Percentiles rank a stretch among this genome's conserved stretches.
Evolutionary conservation across 2,888 invertebrate genomes (phyloP).

Genomic region (Eilema depressum): DNA sequence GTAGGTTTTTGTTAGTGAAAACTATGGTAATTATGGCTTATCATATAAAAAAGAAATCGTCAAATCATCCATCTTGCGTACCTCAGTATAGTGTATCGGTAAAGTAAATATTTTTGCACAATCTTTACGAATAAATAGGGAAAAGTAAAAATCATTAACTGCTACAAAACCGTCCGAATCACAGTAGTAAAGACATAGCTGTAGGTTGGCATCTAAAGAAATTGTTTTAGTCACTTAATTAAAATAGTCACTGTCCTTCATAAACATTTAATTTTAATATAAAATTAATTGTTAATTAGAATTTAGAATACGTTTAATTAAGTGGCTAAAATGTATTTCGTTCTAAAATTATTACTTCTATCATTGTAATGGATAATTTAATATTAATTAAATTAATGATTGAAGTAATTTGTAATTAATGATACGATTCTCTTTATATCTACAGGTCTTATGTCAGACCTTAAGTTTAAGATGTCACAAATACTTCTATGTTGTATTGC

Average conservation of each 20-base stretch:
- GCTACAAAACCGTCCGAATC: constrained; percentile 60
- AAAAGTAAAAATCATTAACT: constrained; percentile 41
- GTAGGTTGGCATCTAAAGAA: constrained; percentile 34
- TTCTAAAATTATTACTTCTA: constrained; percentile 57
- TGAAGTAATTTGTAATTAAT: constrained; percentile 55
- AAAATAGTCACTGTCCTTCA: not conserved
- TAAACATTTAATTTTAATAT: not conserved
- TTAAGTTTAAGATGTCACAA: constrained; percentile 41
- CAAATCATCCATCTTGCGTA: constrained; percentile 65
- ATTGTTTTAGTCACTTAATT: constrained; percentile 24
- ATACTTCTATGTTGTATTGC: constrained; percentile 38
- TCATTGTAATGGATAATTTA: constrained; percentile 78
- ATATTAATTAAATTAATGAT: constrained; percentile 77
- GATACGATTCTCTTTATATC: constrained; percentile 32
- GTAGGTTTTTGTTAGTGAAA: constrained; percentile 30
- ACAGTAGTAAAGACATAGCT: constrained; percentile 39
- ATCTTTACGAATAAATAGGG: constrained; percentile 45
- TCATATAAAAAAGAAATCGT: constrained; percentile 35
- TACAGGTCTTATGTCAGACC: constrained; percentile 25
- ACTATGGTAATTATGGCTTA: constrained; percentile 36
- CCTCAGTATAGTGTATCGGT: constrained; percentile 61
- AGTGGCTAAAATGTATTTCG: constrained; percentile 28
- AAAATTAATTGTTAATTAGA: not conserved
- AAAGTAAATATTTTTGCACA: constrained; percentile 71
- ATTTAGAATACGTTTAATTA: constrained; percentile 3